Base-by-base conservation (phyloP, 2,888 invertebrate species). In the Suillia variegata region DNA sequence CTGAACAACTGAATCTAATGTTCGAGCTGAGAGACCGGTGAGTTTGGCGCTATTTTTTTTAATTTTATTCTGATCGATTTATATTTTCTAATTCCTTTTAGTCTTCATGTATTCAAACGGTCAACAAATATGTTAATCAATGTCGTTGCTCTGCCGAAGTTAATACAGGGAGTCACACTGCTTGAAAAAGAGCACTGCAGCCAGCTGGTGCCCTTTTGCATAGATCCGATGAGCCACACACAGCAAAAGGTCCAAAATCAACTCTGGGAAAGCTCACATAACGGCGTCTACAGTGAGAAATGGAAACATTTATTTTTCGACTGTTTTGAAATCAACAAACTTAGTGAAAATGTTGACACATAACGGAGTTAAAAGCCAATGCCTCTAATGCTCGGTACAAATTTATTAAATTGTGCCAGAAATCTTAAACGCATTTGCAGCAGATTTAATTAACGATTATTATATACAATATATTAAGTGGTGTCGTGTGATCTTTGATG, bases 61-160 rank as follows among this genome's bases (percentile, higher is more conserved):
- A n/a, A n/a, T n/a, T n/a, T n/a, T n/a, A n/a, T n/a, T n/a, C n/a
- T n/a, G n/a, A n/a, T n/a, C n/a, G n/a, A n/a, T n/a, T n/a, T n/a
- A n/a, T n/a, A n/a, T n/a, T n/a, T n/a, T n/a, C n/a, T n/a, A n/a
- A n/a, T n/a, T n/a, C n/a, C 13, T 61, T 61, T 17, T 52, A 72
- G 72, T 53, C 63, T 66, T 20, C 71, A 63, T 38, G 54, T 22
- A 6, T 47, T 72, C 12, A 67, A 67, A n/a, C 59, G 67, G 13
- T 61, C 61, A 18, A 70, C 67, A 21, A 69, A 64, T 8, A 72
- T 61, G 1, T 67, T 58, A 6, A 56, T 72, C 1, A 74, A 72
- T 6, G 21, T 54, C 1, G 60, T 50, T 0, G 65, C 64, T 4
- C 45, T 72, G 50, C 71, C 74, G 10, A 51, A 53, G 20, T 62